Base-by-base conservation (phyloP, 2,113 vertebrate genomes). In the Telmatochromis brachygnathus region DNA sequence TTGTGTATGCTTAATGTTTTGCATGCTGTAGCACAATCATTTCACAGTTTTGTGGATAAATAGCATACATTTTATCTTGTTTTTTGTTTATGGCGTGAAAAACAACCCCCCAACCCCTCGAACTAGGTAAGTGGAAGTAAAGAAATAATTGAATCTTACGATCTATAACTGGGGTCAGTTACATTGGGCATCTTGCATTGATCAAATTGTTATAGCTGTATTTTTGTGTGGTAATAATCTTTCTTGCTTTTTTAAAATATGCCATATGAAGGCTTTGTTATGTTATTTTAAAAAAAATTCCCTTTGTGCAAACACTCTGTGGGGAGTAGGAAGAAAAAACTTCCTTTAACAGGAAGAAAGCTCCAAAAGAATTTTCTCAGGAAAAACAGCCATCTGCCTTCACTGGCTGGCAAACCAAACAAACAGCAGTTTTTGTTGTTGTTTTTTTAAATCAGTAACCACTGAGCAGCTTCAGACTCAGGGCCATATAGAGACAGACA, bases 321-420 rank as follows among this genome's bases (percentile, higher is more conserved):
- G 68, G 23, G 68, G 6, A 75, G 68, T 3, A 28, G 39, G 39
- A 47, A 47, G 13, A 75, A 75, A 75, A 45, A 26, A 73, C 68
- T 47, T 75, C 68, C 68, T 28, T 75, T 75, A 11, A 47, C 68
- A 75, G 68, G 39, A 45, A 75, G 39, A 75, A 75, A 47, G 21
- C 21, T 75, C 21, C 39, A 45, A 73, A 45, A 47, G 39, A 47
- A 45, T 73, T 45, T 73, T 73, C 21, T 45, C 68, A 75, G 39
- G 23, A 26, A 75, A 17, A 10, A 47, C 39, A 75, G 23, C 23
- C 15, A 28, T 11, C 39, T 75, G 70, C 42, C 70, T 75, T 47
- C 23, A 19, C 70, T 12, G 68, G 39, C 23, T 47, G 13, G 23
- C 23, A 28, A 75, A 75, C 39, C 14, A 28, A 75, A 75, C 39